phyloP scores from a whole-genome alignment of 2,113 vertebrate species.

The Hippopotamus amphibius region DNA sequence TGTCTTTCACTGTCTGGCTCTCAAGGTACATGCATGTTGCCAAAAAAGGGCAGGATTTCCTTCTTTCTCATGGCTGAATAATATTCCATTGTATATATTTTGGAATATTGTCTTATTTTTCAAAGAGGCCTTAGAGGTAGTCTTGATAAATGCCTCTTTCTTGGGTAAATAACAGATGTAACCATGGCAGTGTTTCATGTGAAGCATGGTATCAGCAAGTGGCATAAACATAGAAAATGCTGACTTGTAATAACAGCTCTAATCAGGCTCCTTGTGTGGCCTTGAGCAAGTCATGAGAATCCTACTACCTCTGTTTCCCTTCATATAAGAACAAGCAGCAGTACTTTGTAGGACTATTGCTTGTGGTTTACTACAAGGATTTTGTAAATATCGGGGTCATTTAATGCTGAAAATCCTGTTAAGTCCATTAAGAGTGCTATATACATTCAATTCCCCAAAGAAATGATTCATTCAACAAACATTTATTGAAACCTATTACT shows the following conservation, averaged over 20 bases:
- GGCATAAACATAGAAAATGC: conserved; percentile 19
- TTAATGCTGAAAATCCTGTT: conserved; percentile 60
- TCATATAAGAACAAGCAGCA: neutral
- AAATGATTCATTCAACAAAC: conserved; percentile 64
- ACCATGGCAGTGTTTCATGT: conserved; percentile 25
- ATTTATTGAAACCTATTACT: conserved; percentile 57
- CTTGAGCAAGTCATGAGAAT: conserved; percentile 39
- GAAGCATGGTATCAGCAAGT: conserved; percentile 16
- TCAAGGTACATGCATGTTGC: neutral
- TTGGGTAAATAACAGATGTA: conserved; percentile 19
- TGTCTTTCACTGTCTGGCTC: neutral
- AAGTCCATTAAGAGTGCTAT: conserved; percentile 39
- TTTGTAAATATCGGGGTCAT: conserved; percentile 47
- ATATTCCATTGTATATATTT: neutral
- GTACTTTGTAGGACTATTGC: conserved; percentile 29
- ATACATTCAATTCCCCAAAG: conserved; percentile 26
- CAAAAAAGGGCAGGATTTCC: neutral
- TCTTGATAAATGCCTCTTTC: conserved; percentile 43
- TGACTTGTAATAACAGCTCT: conserved; percentile 44
- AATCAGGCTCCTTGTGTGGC: conserved; percentile 38
- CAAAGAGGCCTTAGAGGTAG: neutral
- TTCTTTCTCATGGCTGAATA: conserved; percentile 24
- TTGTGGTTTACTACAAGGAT: conserved; percentile 47
- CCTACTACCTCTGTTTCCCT: conserved; percentile 57
- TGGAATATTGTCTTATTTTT: conserved; percentile 42